Evolutionary conservation across 2,888 invertebrate genomes (phyloP), one percentile per base, ranked within the genome.

Genomic region (Morpho achilles): DNA sequence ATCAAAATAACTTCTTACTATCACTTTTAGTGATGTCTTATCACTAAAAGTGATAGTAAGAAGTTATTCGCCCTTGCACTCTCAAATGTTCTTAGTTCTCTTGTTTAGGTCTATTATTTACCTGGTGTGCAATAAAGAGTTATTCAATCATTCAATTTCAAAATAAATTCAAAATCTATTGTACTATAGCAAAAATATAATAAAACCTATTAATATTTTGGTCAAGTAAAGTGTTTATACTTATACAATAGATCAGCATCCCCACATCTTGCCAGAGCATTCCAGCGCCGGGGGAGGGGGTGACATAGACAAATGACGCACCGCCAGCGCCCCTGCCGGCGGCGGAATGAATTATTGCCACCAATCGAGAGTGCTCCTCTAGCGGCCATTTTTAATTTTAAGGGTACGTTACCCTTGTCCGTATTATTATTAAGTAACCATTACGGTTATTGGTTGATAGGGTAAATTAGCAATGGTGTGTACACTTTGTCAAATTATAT

Each of bases 341-440:
- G 81, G 80, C 79, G 80, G 82, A 73, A 86, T 89, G 90, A 89
- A 70, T 85, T 85, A 90, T 84, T 64, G 77, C 84, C 76, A 79
- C 88, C 90, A 88, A 89, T 89, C 87, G 89, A 85, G 84, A 80
- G 79, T 81, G 80, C 77, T 79, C 76, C 78, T 77, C 77, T 69
- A 73, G 84, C 87, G 79, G 89, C 89, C 89, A 90, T 90, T 88
- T 89, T 90, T 89, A 87, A 89, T 89, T 89, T 86, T 87, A 84
- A 85, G 84, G 88, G 87, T 82, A 80, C 76, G 71, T 77, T 78
- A 82, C 86, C 88, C 87, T 79, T 79, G 69, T 71, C 68, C 66
- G 67, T 71, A 76, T 77, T 82, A 78, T 80, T 83, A 82, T 82
- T 84, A 80, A 62, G 57, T 56, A 63, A 52, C 61, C 60, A 59